A percentile compares a stretch with the other conserved stretches of the same genome.
phyloP scores from a whole-genome alignment of 2,113 vertebrate species.

The Elephantulus edwardii region DNA sequence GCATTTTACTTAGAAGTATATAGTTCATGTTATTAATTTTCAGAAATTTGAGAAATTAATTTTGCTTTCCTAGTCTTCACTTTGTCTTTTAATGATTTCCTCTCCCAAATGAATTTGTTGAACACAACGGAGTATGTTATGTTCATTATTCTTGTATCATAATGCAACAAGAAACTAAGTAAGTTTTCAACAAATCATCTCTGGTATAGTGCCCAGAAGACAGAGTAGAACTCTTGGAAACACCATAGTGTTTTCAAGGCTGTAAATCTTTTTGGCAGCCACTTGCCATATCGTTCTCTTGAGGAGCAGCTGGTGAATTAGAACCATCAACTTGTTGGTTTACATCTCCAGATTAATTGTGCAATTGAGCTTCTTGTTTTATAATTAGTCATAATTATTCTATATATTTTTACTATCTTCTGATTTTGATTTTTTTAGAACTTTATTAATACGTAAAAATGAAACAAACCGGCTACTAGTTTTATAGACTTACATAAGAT shows the following conservation, averaged over 20 bases:
- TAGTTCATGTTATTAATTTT: constrained; percentile 11
- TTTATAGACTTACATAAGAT: constrained; percentile 3
- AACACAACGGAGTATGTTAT: constrained; percentile 31
- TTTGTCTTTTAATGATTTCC: not conserved
- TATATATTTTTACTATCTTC: constrained; percentile 1
- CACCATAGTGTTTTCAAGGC: not conserved
- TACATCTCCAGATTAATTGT: not conserved
- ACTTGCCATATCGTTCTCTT: not conserved
- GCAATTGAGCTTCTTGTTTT: not conserved
- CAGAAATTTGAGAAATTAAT: constrained; percentile 6
- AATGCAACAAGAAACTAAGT: not conserved
- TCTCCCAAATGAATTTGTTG: not conserved
- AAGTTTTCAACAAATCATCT: not conserved
- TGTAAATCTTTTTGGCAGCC: not conserved
- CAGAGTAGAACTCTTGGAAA: not conserved
- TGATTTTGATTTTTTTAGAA: constrained; percentile 19
- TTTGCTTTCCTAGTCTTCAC: not conserved
- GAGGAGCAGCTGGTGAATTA: not conserved
- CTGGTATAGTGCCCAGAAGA: not conserved
- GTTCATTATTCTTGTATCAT: not conserved
- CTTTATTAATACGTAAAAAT: constrained; percentile 3
- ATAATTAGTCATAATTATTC: not conserved
- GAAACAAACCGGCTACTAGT: not conserved
- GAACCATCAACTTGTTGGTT: not conserved
- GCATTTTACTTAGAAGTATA: constrained; percentile 9